Evolutionary conservation across 1,140 invertebrate species (phyloP), one percentile per base, ranked within the genome.

Genomic region (Hypsibius dujardini): DNA sequence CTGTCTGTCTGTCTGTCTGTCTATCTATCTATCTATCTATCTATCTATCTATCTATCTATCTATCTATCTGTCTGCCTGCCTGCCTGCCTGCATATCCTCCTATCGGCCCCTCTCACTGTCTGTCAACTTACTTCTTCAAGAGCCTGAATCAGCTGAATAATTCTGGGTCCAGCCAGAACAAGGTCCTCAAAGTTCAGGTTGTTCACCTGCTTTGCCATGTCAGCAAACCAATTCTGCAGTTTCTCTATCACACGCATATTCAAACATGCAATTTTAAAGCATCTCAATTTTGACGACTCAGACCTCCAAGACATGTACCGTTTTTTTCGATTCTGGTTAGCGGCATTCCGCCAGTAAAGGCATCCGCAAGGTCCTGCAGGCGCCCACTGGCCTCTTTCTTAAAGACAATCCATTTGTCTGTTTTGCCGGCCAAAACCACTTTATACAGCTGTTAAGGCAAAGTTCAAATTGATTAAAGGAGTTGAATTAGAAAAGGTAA

Each of bases 121-220:
- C n/a, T n/a, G n/a, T n/a, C n/a, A n/a, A n/a, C n/a, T n/a, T n/a
- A 84, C 91, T 82, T 96, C 90, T 79, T 95, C 89, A 71, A 98
- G 81, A 1, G 92, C 93, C 80, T 94, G 89, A 75, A 97, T 87
- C 0, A 96, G 80, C 77, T 94, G 90, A 42, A 90, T 88, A 70
- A 93, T 88, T 79, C 93, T 91, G 75, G 90, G 84, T 1, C 88
- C 86, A 14, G 89, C 86, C 72, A 85, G 84, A 62, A 85, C 83
- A 1, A 86, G 84, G 76, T 90, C 87, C 67, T 87, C 85, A 76
- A 88, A 85, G 75, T 86, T 84, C 14, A 95, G 79, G 50, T 86
- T 85, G 67, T 86, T 82, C 70, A 97, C 87, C 78, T 94, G 87
- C 75, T 87, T 87, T 3, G 86, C 84, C 77, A 95, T 95, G 76